Evolutionary conservation across 2,797 vertebrate genomes (phyloP), one percentile per base, ranked within the genome.

Genomic region (Sciurus vulgaris): DNA sequence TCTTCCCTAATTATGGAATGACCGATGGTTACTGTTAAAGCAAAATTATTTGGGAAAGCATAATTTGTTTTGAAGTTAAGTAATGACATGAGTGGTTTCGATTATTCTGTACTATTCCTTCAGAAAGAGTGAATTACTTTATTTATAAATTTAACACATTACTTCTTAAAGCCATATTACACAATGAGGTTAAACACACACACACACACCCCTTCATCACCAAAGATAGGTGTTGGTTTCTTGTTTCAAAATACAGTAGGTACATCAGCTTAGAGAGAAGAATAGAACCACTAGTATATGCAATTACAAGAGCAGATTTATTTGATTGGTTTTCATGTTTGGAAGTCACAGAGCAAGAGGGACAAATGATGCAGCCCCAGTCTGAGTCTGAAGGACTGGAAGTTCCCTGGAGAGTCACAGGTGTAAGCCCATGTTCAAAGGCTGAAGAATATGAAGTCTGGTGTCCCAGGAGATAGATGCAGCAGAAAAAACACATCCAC

Each of bases 41-140:
- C 38, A 73, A 54, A 93, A 95, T 91, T 93, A 93, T 93, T 88
- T 95, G 63, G 28, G 22, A 28, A 91, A 61, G 47, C 59, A 67
- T 70, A 93, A 88, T 95, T 97, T 95, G 24, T 96, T 96, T 74
- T 82, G 91, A 93, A 47, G 76, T 97, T 84, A 88, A 88, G 44
- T 77, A 86, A 95, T 93, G 49, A 28, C 28, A 63, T 33, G 10
- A 65, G 47, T 63, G 96, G 20, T 70, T 93, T 86, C 83, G 49
- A 33, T 93, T 92, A 51, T 92, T 94, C 67, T 95, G 26, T 89
- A 84, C 84, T 82, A 2, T 82, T 87, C 63, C n/a, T 85, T 95
- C 82, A 54, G 76, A 87, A 90, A 74, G 14, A 59, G 49, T 77
- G 18, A 86, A 86, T 94, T 81, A 38, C 44, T 85, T 93, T 69